Conservation (phyloP, 1,140 invertebrate species). For the Listronotus bonariensis region DNA sequence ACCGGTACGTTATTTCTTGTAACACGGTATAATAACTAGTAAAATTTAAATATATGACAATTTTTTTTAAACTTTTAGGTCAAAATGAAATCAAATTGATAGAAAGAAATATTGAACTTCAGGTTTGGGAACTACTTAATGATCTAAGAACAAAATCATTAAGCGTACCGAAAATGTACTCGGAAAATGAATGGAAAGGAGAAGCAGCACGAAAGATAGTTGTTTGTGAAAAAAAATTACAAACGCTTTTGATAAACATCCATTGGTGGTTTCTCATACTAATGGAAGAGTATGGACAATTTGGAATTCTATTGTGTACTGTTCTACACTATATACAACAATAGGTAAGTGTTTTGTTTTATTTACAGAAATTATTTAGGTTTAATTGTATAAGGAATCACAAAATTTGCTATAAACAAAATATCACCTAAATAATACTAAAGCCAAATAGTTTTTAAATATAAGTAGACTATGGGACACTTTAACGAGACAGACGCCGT, state of each 20-base stretch:
- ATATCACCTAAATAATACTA: too few relatives aligned
- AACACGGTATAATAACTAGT: too few relatives aligned
- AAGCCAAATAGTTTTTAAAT: too few relatives aligned
- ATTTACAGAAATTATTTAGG: too few relatives aligned
- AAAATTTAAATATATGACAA: too few relatives aligned
- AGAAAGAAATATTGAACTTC: slow-evolving; percentile 59
- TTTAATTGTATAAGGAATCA: too few relatives aligned
- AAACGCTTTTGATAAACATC: slow-evolving; percentile 58
- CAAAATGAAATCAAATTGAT: slow-evolving; percentile 59
- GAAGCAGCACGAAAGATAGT: slow-evolving; percentile 55
- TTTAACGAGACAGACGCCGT: too few relatives aligned
- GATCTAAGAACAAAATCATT: slow-evolving; percentile 46
- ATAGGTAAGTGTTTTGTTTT: slow-evolving; percentile 69
- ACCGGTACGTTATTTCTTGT: too few relatives aligned
- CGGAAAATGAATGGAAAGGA: slow-evolving; percentile 58
- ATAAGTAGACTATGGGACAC: too few relatives aligned
- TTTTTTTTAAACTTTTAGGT: too few relatives aligned
- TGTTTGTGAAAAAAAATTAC: slow-evolving; percentile 64
- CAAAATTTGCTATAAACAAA: too few relatives aligned
- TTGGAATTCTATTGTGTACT: slow-evolving; percentile 90
- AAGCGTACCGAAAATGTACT: slow-evolving; percentile 42
- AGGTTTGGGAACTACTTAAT: slow-evolving; percentile 56
- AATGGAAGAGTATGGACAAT: slow-evolving; percentile 75
- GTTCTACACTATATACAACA: slow-evolving; percentile 91
- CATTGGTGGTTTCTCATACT: slow-evolving; percentile 49